A percentile compares a stretch with the other conserved stretches of the same genome.
phyloP scores from a whole-genome alignment of 2,113 vertebrate species.

The Poeciliopsis turrubarensis region DNA sequence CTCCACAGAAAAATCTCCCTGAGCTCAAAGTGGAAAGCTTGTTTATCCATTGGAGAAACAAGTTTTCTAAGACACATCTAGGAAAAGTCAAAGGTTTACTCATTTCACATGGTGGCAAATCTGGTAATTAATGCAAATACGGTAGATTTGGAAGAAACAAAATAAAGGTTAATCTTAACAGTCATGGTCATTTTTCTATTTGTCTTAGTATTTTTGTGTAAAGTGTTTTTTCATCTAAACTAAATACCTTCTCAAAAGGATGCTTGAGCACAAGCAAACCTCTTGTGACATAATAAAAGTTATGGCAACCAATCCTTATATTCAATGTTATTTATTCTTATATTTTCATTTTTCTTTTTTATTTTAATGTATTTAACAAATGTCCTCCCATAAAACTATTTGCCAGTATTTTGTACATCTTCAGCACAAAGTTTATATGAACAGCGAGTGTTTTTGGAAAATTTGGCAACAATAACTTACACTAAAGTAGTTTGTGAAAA shows the following conservation, averaged over 20 bases:
- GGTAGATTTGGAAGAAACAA: neutral
- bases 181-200: slow-evolving; percentile 3
- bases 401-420: neutral
- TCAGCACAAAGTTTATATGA: neutral
- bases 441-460: neutral
- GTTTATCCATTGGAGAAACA: slow-evolving; percentile 19
- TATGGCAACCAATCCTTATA: neutral
- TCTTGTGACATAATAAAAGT: neutral
- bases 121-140: neutral
- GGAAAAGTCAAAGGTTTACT: neutral
- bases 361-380: neutral
- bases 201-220: no score
- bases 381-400: no score
- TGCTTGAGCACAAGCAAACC: no score
- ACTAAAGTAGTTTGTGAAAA: neutral
- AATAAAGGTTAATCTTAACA: neutral
- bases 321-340: neutral
- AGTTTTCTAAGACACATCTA: slow-evolving; percentile 13
- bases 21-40: neutral
- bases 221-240: no score
- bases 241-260: no score
- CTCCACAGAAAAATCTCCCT: slow-evolving; percentile 8
- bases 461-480: neutral
- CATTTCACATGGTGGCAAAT: neutral
- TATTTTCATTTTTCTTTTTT: neutral